Evolutionary conservation across 2,888 invertebrate species (phyloP).

Genomic region (Xylophagus ater): DNA sequence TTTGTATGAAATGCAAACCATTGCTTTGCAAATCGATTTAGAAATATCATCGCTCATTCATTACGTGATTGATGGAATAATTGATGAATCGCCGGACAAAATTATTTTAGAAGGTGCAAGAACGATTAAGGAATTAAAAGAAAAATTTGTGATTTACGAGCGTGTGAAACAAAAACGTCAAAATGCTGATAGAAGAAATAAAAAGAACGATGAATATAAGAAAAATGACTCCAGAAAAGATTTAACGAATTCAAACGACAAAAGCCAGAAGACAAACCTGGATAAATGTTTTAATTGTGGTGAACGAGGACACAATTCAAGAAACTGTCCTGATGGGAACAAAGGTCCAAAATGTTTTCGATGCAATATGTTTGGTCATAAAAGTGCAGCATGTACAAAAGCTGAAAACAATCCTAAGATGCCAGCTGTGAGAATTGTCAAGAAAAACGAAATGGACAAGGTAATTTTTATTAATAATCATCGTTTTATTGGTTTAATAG

Average conservation of each 20-base stretch:
- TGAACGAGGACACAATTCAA: conserved; percentile 12
- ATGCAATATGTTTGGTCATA: conserved; percentile 24
- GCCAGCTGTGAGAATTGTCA: not conserved
- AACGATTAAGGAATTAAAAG: too few relatives aligned
- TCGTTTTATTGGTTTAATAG: conserved; percentile 9
- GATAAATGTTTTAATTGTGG: conserved; percentile 19
- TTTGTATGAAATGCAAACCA: conserved; percentile 6
- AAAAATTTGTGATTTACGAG: too few relatives aligned
- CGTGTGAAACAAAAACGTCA: too few relatives aligned
- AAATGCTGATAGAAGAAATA: too few relatives aligned
- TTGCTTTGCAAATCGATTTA: conserved; percentile 3
- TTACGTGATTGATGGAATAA: conserved; percentile 2
- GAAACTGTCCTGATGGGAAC: conserved; percentile 13
- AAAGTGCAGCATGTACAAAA: conserved; percentile 7
- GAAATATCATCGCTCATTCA: not conserved
- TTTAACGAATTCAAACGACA: too few relatives aligned
- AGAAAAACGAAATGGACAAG: conserved; percentile 1
- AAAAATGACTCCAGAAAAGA: too few relatives aligned
- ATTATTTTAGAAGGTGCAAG: too few relatives aligned
- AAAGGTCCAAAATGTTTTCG: conserved; percentile 26
- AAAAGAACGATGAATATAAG: too few relatives aligned
- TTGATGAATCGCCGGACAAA: too few relatives aligned
- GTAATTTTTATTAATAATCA: conserved; percentile 5
- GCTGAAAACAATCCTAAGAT: not conserved
- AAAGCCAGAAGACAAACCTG: too few relatives aligned